A percentile compares a stretch with the other conserved stretches of the same genome.
Evolutionary conservation across 2,888 invertebrate genomes (phyloP).

Genomic region (Netelia virgata): DNA sequence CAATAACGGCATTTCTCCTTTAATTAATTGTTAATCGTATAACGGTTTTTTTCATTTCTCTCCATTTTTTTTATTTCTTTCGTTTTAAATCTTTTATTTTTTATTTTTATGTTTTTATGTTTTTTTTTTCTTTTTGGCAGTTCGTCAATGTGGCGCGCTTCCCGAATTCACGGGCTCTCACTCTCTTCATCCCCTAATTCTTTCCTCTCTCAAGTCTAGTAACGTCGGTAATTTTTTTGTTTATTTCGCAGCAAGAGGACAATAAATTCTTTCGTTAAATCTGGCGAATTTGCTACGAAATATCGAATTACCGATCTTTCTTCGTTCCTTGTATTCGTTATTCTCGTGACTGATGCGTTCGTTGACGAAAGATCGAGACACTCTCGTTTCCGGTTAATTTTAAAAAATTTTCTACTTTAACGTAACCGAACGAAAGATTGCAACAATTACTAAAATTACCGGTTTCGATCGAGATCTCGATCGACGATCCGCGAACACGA

Average conservation of each 20-base stretch:
- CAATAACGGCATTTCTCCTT: slow-evolving; percentile 75
- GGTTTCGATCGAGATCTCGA: slow-evolving; percentile 33
- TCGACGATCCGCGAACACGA: slow-evolving; percentile 12
- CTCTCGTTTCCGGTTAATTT: slow-evolving; percentile 9
- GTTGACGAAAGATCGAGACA: slow-evolving; percentile 38
- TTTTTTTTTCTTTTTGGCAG: slow-evolving; percentile 62
- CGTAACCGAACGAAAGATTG: slow-evolving; percentile 19
- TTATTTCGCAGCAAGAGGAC: background rate
- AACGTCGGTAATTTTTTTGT: background rate
- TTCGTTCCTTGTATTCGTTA: background rate
- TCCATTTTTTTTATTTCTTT: slow-evolving; percentile 22
- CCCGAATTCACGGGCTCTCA: slow-evolving; percentile 55
- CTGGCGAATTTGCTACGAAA: background rate
- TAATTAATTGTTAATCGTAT: slow-evolving; percentile 75
- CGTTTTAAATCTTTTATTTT: slow-evolving; percentile 29
- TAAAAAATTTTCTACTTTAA: background rate
- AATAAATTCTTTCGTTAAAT: slow-evolving; percentile 4
- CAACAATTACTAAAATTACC: slow-evolving; percentile 44
- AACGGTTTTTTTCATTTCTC: slow-evolving; percentile 67
- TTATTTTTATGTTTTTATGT: slow-evolving; percentile 9
- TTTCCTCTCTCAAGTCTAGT: background rate
- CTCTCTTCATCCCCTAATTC: slow-evolving; percentile 33
- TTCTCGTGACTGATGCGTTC: slow-evolving; percentile 8
- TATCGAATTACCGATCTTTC: background rate
- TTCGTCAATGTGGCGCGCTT: slow-evolving; percentile 63